Evolutionary conservation across 2,888 invertebrate species (phyloP).

Genomic region (Tenthredo scrophulariae): DNA sequence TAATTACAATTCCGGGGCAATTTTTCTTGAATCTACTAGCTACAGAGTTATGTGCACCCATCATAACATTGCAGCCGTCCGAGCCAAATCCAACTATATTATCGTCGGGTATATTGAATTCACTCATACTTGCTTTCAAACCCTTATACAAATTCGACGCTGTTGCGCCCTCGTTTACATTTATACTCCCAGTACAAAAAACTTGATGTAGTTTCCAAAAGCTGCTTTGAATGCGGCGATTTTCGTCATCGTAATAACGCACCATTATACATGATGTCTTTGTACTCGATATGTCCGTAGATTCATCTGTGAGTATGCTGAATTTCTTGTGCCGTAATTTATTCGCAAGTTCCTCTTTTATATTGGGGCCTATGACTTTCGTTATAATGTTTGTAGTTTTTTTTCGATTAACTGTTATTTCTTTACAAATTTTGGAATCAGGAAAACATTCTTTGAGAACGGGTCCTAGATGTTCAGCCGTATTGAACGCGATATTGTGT

Average conservation of each 20-base stretch:
- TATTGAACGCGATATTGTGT: conserved; percentile 54
- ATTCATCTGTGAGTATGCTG: conserved; percentile 65
- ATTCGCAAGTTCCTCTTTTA: conserved; percentile 62
- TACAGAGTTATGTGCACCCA: conserved; percentile 68
- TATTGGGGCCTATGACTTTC: conserved; percentile 63
- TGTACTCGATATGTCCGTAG: conserved; percentile 62
- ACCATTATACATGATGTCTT: conserved; percentile 62
- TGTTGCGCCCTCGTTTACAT: conserved; percentile 55
- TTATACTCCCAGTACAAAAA: conserved; percentile 51
- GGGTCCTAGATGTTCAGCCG: conserved; percentile 53
- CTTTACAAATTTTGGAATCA: conserved; percentile 63
- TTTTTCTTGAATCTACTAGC: conserved; percentile 59
- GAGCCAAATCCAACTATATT: conserved; percentile 68
- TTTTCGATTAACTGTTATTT: conserved; percentile 62
- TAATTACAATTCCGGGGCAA: conserved; percentile 61
- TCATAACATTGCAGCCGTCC: conserved; percentile 63
- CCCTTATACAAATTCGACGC: conserved; percentile 57
- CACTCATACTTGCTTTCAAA: conserved; percentile 56
- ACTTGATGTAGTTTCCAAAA: conserved; percentile 62
- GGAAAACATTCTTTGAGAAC: conserved; percentile 64
- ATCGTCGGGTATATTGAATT: conserved; percentile 56
- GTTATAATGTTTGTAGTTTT: conserved; percentile 62
- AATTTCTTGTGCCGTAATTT: conserved; percentile 63
- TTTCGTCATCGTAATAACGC: conserved; percentile 52
- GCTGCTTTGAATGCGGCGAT: conserved; percentile 55